Evolutionary conservation across 2,888 invertebrate species (phyloP).

Genomic region (Ypsolopha scabrella): DNA sequence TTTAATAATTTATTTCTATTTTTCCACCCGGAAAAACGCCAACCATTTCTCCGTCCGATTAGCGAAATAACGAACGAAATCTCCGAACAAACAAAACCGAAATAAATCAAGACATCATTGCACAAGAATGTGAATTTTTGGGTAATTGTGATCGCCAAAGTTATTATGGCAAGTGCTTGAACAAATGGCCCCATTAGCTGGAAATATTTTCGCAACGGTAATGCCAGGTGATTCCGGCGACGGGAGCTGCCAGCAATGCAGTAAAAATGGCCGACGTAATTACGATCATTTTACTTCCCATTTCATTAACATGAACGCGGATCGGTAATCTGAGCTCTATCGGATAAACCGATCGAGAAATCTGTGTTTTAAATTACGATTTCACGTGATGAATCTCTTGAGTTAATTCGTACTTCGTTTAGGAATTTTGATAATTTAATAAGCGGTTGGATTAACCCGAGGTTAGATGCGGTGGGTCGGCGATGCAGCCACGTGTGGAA

Average conservation of each 20-base stretch:
- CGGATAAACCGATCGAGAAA: slow-evolving; percentile 14
- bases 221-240: slow-evolving; percentile 60
- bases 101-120: neutral
- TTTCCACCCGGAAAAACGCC: slow-evolving; percentile 8
- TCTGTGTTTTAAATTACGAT: no score
- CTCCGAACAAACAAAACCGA: neutral
- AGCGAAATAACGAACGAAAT: neutral
- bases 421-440: slow-evolving; percentile 4
- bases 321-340: slow-evolving; percentile 44
- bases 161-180: slow-evolving; percentile 51
- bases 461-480: neutral
- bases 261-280: slow-evolving; percentile 59
- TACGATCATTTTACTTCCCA: slow-evolving; percentile 57
- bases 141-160: slow-evolving; percentile 52
- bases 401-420: neutral
- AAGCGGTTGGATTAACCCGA: slow-evolving; percentile 3
- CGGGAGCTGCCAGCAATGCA: slow-evolving; percentile 51
- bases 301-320: slow-evolving; percentile 58
- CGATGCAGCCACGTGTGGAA: slow-evolving; percentile 34
- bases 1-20: slow-evolving; percentile 18
- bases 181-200: slow-evolving; percentile 58
- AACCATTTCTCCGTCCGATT: slow-evolving; percentile 4
- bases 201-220: slow-evolving; percentile 58
- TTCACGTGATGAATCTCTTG: neutral
- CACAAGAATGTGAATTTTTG: slow-evolving; percentile 26